Conservation (phyloP, 1,140 invertebrate species). For the Megalopta genalis region DNA sequence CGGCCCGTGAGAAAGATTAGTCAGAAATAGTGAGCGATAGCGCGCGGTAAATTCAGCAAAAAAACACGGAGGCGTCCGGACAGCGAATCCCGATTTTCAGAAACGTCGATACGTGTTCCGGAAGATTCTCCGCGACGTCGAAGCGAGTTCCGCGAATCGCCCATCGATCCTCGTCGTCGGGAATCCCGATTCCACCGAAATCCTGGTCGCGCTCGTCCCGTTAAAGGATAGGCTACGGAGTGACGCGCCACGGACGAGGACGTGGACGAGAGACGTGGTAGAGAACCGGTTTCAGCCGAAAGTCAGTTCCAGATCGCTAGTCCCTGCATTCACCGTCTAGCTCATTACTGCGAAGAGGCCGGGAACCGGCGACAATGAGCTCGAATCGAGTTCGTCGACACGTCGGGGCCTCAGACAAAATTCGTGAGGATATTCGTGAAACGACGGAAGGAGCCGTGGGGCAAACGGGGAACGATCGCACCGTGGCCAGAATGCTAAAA, state of each 20-base stretch:
- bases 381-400: not conserved
- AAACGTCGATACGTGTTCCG: too few relatives aligned
- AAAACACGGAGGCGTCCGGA: not conserved
- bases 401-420: not conserved
- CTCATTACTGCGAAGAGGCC: conserved; percentile 28
- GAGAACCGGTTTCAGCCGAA: conserved; percentile 71
- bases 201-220: conserved; percentile 58
- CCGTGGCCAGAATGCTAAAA: too few relatives aligned
- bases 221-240: conserved; percentile 57
- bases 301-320: conserved; percentile 55
- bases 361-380: not conserved
- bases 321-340: conserved; percentile 34
- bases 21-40: not conserved
- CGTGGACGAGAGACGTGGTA: conserved; percentile 46
- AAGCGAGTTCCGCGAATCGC: not conserved
- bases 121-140: too few relatives aligned
- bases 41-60: not conserved
- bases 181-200: conserved; percentile 58
- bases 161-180: not conserved
- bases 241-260: conserved; percentile 48
- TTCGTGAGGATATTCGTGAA: too few relatives aligned
- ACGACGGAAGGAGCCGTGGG: too few relatives aligned
- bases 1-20: not conserved
- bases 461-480: too few relatives aligned
- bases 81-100: not conserved